Conservation (phyloP, 2,113 vertebrate species). For the Microtus montanus region DNA sequence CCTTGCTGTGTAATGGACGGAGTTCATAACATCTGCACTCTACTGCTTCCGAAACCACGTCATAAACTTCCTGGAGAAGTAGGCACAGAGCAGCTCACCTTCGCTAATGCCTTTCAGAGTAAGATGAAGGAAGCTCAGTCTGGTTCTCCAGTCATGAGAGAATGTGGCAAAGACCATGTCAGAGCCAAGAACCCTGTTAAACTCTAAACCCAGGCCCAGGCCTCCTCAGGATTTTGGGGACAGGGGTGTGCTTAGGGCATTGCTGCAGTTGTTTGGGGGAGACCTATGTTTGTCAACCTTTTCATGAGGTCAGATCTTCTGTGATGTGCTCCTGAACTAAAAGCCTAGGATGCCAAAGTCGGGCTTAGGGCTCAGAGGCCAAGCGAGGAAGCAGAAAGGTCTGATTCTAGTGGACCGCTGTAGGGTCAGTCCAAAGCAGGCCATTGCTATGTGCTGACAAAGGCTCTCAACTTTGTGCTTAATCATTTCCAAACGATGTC, state of each 20-base stretch:
- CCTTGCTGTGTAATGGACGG: neutral
- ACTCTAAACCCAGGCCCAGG: neutral
- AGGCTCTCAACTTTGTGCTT: neutral
- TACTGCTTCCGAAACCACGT: neutral
- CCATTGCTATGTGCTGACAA: neutral
- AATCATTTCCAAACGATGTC: neutral
- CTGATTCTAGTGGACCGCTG: neutral
- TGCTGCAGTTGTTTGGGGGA: neutral
- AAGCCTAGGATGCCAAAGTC: neutral
- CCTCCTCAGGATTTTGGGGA: neutral
- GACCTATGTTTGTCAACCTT: neutral
- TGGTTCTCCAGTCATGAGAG: neutral
- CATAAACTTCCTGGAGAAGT: neutral
- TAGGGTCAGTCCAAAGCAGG: too few relatives aligned
- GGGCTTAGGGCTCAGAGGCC: neutral
- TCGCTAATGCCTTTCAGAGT: neutral
- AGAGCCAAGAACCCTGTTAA: neutral
- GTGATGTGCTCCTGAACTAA: neutral
- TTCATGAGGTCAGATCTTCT: neutral
- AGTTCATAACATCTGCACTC: neutral
- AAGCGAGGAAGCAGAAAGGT: neutral
- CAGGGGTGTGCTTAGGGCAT: neutral
- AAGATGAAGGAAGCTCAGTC: neutral
- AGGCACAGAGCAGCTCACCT: neutral
- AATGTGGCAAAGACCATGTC: neutral